Conservation (phyloP, 2,113 vertebrate species). For the Dicaeum eximium region DNA sequence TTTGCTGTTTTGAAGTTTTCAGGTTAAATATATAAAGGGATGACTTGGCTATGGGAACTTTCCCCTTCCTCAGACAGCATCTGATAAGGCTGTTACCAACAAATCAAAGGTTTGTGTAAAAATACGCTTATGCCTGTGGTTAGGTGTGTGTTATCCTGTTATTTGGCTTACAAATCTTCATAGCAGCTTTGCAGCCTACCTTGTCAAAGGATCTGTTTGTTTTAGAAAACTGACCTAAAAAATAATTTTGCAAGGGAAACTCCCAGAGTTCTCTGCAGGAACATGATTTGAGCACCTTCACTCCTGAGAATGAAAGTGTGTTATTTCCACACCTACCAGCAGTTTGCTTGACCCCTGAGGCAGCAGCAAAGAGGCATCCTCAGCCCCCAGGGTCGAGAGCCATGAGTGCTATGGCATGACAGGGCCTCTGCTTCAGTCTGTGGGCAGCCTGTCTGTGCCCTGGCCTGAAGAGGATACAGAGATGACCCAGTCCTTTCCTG, state of each 20-base stretch:
- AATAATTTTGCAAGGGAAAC: neutral
- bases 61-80: neutral
- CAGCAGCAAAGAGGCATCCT: neutral
- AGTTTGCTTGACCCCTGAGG: neutral
- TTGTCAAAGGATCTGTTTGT: neutral
- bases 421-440: neutral
- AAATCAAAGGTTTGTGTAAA: neutral
- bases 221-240: neutral
- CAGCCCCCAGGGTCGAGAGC: neutral
- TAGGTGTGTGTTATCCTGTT: neutral
- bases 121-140: neutral
- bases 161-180: neutral
- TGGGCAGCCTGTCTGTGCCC: neutral
- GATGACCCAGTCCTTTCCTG: neutral
- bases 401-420: neutral
- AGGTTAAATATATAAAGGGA: neutral
- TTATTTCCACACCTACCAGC: neutral
- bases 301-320: neutral
- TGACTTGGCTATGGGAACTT: neutral
- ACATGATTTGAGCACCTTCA: neutral
- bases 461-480: neutral
- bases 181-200: neutral
- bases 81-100: neutral
- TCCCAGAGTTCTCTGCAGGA: neutral
- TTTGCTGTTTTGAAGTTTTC: conserved; percentile 23